phyloP scores from a whole-genome alignment of 2,113 vertebrate genomes.

The Xiphophorus maculatus region DNA sequence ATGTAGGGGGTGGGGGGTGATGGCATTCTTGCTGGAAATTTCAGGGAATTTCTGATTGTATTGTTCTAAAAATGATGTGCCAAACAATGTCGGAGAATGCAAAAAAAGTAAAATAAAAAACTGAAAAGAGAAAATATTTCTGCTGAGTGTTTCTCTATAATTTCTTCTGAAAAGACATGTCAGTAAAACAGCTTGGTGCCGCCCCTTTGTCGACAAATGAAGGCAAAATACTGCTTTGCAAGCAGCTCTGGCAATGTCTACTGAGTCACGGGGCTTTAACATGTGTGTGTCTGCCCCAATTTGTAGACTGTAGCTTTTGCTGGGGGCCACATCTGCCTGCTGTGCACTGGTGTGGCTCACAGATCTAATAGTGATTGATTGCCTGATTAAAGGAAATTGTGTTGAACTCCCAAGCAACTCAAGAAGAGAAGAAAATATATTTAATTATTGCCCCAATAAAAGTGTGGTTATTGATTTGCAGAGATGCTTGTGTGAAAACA shows the following conservation, averaged over 20 bases:
- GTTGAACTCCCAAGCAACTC: constrained; percentile 65
- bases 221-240: constrained; percentile 49
- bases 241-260: constrained; percentile 49
- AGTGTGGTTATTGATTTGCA: constrained; percentile 61
- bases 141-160: constrained; percentile 43
- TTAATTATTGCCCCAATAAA: constrained; percentile 61
- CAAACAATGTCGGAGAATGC: constrained; percentile 34
- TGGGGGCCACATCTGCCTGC: constrained; percentile 67
- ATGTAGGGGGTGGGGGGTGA: neutral
- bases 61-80: constrained; percentile 30
- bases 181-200: constrained; percentile 60
- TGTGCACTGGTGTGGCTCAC: constrained; percentile 51
- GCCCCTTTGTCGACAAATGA: constrained; percentile 56
- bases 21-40: constrained; percentile 15
- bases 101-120: neutral
- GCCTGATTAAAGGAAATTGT: constrained; percentile 67
- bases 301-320: constrained; percentile 59
- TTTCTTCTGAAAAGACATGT: constrained; percentile 62
- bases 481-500: constrained; percentile 31
- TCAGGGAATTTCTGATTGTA: constrained; percentile 38
- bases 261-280: constrained; percentile 51
- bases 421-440: constrained; percentile 55
- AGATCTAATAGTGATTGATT: constrained; percentile 75
- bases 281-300: constrained; percentile 63
- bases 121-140: constrained; percentile 25